Evolutionary conservation across 2,888 invertebrate genomes (phyloP), one percentile per base, ranked within the genome.

Genomic region (Apamea anceps): DNA sequence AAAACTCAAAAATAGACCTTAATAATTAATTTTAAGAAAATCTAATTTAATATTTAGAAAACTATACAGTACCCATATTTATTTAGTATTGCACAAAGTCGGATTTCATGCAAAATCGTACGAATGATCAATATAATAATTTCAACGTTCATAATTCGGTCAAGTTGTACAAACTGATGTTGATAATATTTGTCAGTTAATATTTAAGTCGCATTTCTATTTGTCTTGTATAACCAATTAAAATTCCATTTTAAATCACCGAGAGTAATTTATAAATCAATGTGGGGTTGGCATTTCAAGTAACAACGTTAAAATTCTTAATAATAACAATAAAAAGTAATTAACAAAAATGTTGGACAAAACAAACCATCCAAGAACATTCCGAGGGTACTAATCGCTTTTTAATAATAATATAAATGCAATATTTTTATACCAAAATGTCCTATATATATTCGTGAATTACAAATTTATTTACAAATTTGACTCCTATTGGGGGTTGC

Each of bases 301-400:
- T 94, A 96, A 96, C 96, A 96, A 96, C 93, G 93, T 96, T 96
- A 96, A 96, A 96, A 96, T 94, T 96, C 95, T 96, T 96, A 96
- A 95, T 95, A 94, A 96, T 96, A 96, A 96, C 96, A 96, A 96
- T 96, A 96, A 96, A 96, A 95, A 95, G 94, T 95, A 95, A 95
- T 93, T 93, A 97, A 96, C 96, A 96, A 96, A 95, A 96, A 95
- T 91, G 87, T 91, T 94, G 94, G 93, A 92, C 73, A 92, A 95
- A 95, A 95, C 94, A 94, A 96, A 96, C 96, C 96, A 95, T 96
- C 94, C 94, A 87, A 94, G 96, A 96, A 96, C 96, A 94, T 94
- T 94, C 93, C 94, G 92, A 94, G 96, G 95, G 95, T 91, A 92
- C 91, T 92, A 91, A 91, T 90, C 89, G 87, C 87, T 90, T 91